A percentile compares a stretch with the other conserved stretches of the same genome.
Conservation (phyloP, 2,888 invertebrate genomes). For the Trichogramma dendrolimi region DNA sequence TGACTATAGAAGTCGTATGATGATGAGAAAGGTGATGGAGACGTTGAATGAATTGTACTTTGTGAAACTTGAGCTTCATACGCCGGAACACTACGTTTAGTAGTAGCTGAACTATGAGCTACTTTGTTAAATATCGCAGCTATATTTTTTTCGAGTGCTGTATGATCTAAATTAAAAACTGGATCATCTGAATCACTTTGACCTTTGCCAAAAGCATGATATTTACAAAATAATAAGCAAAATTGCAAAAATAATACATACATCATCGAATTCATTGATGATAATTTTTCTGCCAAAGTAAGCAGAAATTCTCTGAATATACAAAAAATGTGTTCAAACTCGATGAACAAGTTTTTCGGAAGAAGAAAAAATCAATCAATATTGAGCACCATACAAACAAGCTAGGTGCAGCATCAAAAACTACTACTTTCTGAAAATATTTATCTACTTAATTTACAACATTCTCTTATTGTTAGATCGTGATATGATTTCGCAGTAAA, state of each 20-base stretch:
- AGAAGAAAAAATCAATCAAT: too few relatives aligned
- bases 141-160: conserved; percentile 63
- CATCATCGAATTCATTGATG: conserved; percentile 22
- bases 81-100: conserved; percentile 66
- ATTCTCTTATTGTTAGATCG: too few relatives aligned
- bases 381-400: too few relatives aligned
- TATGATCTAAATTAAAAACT: conserved; percentile 55
- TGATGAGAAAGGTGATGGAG: conserved; percentile 62
- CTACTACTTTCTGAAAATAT: too few relatives aligned
- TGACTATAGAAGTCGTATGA: conserved; percentile 58
- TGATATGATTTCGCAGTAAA: too few relatives aligned
- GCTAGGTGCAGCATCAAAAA: too few relatives aligned
- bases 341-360: too few relatives aligned
- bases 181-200: conserved; percentile 48
- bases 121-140: conserved; percentile 68
- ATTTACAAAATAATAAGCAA: conserved; percentile 22
- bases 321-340: too few relatives aligned
- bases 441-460: too few relatives aligned
- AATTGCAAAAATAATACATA: conserved; percentile 18
- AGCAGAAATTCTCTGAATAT: too few relatives aligned
- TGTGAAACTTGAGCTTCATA: conserved; percentile 55
- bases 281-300: too few relatives aligned
- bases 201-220: conserved; percentile 32
- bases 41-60: conserved; percentile 60
- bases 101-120: conserved; percentile 65